These are phyloP conservation scores for Trichogramma pretiosum DNA, from an alignment of 1,140 invertebrate species.

Conservation along the genomic window DNA sequence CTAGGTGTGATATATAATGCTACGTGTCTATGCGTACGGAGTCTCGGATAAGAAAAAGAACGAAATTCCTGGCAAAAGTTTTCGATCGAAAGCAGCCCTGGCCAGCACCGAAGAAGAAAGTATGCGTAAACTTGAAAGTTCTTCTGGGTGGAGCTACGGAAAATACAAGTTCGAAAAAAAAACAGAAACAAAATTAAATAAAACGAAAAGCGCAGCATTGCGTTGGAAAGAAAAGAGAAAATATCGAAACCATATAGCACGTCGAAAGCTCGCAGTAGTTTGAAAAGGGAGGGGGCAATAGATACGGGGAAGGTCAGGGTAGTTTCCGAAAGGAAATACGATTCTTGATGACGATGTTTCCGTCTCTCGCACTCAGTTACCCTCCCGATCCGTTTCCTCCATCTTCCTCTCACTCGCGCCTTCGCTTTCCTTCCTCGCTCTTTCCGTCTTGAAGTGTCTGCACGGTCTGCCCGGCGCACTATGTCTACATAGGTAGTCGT, in stretches of 20 bases:
- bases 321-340: conserved; percentile 32
- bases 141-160: not conserved
- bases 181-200: not conserved
- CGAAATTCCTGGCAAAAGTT: no score
- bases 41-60: no score
- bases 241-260: not conserved
- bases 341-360: conserved; percentile 33
- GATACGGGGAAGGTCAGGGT: conserved; percentile 3
- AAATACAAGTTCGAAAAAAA: not conserved
- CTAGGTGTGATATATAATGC: no score
- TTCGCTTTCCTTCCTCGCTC: conserved; percentile 9
- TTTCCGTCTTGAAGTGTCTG: no score
- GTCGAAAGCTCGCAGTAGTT: not conserved
- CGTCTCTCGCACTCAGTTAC: conserved; percentile 19
- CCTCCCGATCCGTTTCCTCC: conserved; percentile 11
- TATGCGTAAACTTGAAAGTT: no score
- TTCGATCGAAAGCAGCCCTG: no score
- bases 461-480: no score
- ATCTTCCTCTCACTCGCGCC: conserved; percentile 11
- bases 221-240: not conserved
- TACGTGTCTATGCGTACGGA: no score
- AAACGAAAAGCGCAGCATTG: not conserved
- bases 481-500: no score
- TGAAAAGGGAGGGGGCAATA: not conserved
- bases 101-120: no score